These are phyloP conservation scores for Exephanes ischioxanthus DNA, from an alignment of 2,888 invertebrate genomes.

Conservation along the genomic window DNA sequence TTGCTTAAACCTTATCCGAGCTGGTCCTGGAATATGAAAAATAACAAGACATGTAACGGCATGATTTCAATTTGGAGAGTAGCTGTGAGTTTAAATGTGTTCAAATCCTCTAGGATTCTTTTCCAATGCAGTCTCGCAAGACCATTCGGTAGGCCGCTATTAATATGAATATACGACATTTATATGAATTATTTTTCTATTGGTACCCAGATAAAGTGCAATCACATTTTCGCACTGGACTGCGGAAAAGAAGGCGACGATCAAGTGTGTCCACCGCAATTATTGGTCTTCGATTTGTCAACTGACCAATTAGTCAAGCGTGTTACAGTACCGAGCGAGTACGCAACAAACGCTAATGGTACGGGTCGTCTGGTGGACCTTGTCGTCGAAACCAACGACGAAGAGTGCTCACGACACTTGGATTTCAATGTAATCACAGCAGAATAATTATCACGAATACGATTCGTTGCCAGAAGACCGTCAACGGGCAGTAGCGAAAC, in stretches of 20 bases:
- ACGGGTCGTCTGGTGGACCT: slow-evolving; percentile 63
- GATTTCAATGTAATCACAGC: no score
- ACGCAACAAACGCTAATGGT: slow-evolving; percentile 51
- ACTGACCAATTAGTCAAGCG: slow-evolving; percentile 81
- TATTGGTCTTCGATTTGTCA: slow-evolving; percentile 89
- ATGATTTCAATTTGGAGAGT: slow-evolving; percentile 91
- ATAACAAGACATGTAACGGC: slow-evolving; percentile 86
- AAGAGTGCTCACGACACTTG: no score
- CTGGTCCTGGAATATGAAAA: slow-evolving; percentile 88
- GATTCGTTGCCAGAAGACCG: no score
- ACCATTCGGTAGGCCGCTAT: neutral
- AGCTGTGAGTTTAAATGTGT: slow-evolving; percentile 86
- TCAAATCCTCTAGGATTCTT: no score
- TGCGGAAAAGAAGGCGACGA: slow-evolving; percentile 87
- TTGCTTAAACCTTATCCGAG: slow-evolving; percentile 87
- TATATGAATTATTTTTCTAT: neutral
- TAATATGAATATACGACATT: neutral
- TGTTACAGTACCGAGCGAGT: slow-evolving; percentile 51
- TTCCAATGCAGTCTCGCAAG: neutral
- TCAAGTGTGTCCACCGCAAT: slow-evolving; percentile 89
- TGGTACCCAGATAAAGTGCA: slow-evolving; percentile 85
- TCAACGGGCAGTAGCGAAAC: no score
- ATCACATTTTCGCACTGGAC: slow-evolving; percentile 90
- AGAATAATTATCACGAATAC: no score
- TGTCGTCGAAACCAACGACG: slow-evolving; percentile 36